Percentiles rank a stretch among this genome's conserved stretches.
These are phyloP conservation scores for Oryzias sinensis DNA, from an alignment of 2,797 vertebrate genomes.

Conservation along the genomic window DNA sequence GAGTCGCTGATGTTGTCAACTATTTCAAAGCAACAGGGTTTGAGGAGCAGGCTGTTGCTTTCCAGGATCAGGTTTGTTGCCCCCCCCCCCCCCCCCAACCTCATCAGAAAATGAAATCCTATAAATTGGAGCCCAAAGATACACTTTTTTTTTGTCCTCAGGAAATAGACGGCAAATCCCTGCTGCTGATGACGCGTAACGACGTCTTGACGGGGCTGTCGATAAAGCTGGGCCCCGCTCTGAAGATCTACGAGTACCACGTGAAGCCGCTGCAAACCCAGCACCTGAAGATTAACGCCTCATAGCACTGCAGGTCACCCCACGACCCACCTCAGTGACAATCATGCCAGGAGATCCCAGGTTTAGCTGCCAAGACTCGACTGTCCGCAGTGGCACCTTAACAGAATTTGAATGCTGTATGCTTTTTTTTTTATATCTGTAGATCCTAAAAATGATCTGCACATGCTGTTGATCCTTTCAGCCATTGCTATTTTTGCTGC, in stretches of 20 bases:
- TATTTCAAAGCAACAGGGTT: constrained; percentile 97
- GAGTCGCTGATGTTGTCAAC: constrained; percentile 92
- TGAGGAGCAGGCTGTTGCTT: constrained; percentile 94
- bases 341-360: constrained; percentile 66
- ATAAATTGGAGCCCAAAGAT: neutral
- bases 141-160: constrained; percentile 64
- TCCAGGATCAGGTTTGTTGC: constrained; percentile 91
- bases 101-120: neutral
- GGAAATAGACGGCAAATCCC: constrained; percentile 99
- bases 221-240: constrained; percentile 95
- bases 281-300: constrained; percentile 91
- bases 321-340: constrained; percentile 59
- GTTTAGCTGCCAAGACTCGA: constrained; percentile 65
- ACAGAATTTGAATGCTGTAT: constrained; percentile 61
- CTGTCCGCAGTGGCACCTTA: constrained; percentile 63
- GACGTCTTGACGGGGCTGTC: constrained; percentile 98
- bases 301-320: constrained; percentile 71
- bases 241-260: constrained; percentile 99
- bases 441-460: constrained; percentile 48
- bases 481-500: constrained; percentile 65
- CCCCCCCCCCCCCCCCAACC: no score
- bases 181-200: constrained; percentile 97
- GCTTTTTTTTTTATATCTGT: constrained; percentile 52
- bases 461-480: constrained; percentile 64
- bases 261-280: constrained; percentile 97